phyloP scores from a whole-genome alignment of 2,797 vertebrate genomes.

The Pogonophryne albipinna region DNA sequence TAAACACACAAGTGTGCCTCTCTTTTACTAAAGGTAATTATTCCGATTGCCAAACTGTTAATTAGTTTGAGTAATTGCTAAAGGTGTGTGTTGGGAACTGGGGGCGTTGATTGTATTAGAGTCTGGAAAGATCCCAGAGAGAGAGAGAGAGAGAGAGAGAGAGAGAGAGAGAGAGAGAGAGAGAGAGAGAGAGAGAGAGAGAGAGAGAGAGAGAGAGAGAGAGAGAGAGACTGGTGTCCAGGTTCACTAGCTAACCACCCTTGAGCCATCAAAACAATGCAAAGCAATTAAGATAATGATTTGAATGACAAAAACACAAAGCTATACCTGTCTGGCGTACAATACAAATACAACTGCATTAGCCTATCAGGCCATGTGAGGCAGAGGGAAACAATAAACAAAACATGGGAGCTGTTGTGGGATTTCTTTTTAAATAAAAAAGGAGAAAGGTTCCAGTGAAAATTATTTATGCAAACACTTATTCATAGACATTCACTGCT shows the following conservation, averaged over 20 bases:
- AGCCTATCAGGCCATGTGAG: slow-evolving; percentile 37
- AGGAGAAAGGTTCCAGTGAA: slow-evolving; percentile 23
- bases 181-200: too few relatives aligned
- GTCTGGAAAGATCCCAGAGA: slow-evolving; percentile 34
- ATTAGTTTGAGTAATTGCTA: slow-evolving; percentile 72
- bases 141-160: slow-evolving; percentile 15
- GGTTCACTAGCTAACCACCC: slow-evolving; percentile 45
- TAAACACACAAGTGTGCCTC: slow-evolving; percentile 16
- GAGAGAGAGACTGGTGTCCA: slow-evolving; percentile 33
- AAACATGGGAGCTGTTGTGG: slow-evolving; percentile 28
- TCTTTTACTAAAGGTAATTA: slow-evolving; percentile 56
- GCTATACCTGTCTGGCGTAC: slow-evolving; percentile 48
- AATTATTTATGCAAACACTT: slow-evolving; percentile 45
- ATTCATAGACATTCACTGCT: slow-evolving; percentile 30
- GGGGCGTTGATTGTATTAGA: slow-evolving; percentile 57
- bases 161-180: background rate
- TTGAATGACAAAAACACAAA: slow-evolving; percentile 69
- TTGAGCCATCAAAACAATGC: slow-evolving; percentile 52
- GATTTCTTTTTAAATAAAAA: slow-evolving; percentile 30
- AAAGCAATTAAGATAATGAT: slow-evolving; percentile 71
- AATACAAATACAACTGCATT: slow-evolving; percentile 50
- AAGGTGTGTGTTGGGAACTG: slow-evolving; percentile 35
- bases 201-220: too few relatives aligned
- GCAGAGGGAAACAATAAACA: slow-evolving; percentile 42
- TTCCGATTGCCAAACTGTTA: slow-evolving; percentile 66